These are phyloP conservation scores for Acronicta alni DNA, from an alignment of 2,888 invertebrate species.

Conservation along the genomic window DNA sequence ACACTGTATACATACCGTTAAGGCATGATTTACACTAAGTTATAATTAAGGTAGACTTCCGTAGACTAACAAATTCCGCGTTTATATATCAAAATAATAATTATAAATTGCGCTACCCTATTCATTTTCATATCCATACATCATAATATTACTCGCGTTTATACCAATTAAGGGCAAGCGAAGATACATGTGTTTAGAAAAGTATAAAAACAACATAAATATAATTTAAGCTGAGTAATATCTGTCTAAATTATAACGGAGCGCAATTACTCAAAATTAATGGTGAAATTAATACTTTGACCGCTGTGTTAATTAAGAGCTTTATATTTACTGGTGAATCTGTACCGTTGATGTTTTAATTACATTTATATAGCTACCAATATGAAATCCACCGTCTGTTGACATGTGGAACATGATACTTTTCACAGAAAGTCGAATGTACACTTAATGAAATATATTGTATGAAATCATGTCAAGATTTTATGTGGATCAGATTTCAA, in stretches of 20 bases:
- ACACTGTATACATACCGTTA: neutral
- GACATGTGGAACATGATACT: slow-evolving; percentile 49
- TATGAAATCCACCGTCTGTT: slow-evolving; percentile 47
- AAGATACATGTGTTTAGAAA: slow-evolving; percentile 75
- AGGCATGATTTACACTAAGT: slow-evolving; percentile 18
- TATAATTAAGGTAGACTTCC: slow-evolving; percentile 61
- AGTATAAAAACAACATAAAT: slow-evolving; percentile 80
- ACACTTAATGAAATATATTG: slow-evolving; percentile 36
- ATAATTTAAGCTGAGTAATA: slow-evolving; percentile 82
- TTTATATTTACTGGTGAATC: slow-evolving; percentile 77
- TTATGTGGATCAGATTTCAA: slow-evolving; percentile 31
- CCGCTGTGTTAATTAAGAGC: slow-evolving; percentile 85
- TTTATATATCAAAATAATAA: slow-evolving; percentile 72
- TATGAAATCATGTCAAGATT: slow-evolving; percentile 12
- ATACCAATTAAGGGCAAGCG: slow-evolving; percentile 79
- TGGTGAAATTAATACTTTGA: slow-evolving; percentile 88
- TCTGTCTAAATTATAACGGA: slow-evolving; percentile 80
- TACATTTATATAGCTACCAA: slow-evolving; percentile 57
- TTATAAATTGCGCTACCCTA: slow-evolving; percentile 71
- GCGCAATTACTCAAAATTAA: slow-evolving; percentile 87
- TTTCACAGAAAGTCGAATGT: slow-evolving; percentile 38
- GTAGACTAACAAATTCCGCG: slow-evolving; percentile 56
- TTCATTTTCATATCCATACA: slow-evolving; percentile 80
- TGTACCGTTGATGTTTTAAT: slow-evolving; percentile 70
- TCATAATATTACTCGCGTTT: slow-evolving; percentile 78